Percentiles rank a stretch among this genome's conserved stretches.
These are phyloP conservation scores for Molothrus aeneus DNA, from an alignment of 2,797 vertebrate genomes.

Conservation along the genomic window DNA sequence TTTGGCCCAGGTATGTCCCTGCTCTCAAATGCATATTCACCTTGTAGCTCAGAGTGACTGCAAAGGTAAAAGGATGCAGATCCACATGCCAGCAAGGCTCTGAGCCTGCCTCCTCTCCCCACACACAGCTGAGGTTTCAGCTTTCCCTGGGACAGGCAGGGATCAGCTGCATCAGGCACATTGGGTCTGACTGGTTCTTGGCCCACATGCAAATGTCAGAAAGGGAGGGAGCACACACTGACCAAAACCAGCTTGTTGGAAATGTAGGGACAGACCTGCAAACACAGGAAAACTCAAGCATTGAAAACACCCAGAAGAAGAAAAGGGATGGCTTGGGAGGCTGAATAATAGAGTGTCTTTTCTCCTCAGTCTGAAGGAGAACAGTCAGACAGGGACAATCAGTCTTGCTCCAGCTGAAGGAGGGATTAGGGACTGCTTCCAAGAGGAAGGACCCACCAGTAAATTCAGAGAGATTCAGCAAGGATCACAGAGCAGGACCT, in stretches of 20 bases:
- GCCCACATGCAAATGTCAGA: neutral
- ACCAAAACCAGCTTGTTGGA: neutral
- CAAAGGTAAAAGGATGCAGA: neutral
- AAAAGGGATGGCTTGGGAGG: neutral
- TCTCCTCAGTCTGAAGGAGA: neutral
- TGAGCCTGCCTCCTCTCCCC: neutral
- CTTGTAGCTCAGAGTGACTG: neutral
- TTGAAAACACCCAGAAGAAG: neutral
- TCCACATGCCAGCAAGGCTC: neutral
- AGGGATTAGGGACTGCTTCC: neutral
- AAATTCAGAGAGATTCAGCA: neutral
- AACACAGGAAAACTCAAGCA: neutral
- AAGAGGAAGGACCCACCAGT: neutral
- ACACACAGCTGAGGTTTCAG: rapidly evolving
- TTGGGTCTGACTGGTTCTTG: neutral
- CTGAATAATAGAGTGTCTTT: neutral
- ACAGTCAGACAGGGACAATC: neutral
- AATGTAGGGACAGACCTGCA: rapidly evolving
- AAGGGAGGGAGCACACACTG: neutral
- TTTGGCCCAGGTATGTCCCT: neutral
- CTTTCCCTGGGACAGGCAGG: neutral
- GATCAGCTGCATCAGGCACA: neutral
- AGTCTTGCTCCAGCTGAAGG: neutral
- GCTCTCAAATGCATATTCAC: neutral
- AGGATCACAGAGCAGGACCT: neutral